Evolutionary conservation across 2,113 vertebrate genomes (phyloP).

Genomic region (Esox niger): DNA sequence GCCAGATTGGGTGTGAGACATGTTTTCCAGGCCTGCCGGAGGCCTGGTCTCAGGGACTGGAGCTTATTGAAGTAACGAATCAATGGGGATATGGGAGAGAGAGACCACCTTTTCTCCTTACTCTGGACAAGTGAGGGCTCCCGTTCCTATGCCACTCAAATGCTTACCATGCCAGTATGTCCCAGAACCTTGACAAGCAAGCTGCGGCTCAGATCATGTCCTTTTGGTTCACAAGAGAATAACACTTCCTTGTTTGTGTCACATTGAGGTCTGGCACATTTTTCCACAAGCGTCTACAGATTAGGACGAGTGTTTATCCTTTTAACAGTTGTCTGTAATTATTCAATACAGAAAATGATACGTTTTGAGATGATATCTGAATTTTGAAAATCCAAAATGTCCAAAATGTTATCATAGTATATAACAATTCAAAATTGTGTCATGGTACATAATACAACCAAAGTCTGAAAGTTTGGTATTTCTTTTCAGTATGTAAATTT

Average conservation of each 20-base stretch:
- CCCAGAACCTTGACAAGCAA: background rate
- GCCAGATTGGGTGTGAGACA: constrained; percentile 19
- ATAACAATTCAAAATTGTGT: too few relatives aligned
- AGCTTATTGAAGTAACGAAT: constrained; percentile 28
- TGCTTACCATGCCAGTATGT: background rate
- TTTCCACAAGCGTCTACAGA: constrained; percentile 26
- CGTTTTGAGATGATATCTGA: too few relatives aligned
- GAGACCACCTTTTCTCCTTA: constrained; percentile 9
- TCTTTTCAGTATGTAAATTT: constrained; percentile 41
- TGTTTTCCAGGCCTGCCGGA: constrained; percentile 28
- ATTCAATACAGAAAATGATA: constrained; percentile 24
- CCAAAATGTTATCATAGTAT: constrained; percentile 43
- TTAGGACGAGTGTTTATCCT: constrained; percentile 42
- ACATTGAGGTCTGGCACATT: constrained; percentile 10
- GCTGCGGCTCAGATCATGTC: background rate
- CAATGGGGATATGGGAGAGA: background rate
- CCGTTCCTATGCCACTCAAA: background rate
- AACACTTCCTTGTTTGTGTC: background rate
- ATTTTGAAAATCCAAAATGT: constrained; percentile 40
- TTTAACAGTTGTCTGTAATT: constrained; percentile 38
- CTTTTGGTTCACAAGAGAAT: constrained; percentile 11
- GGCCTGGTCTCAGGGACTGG: constrained; percentile 29
- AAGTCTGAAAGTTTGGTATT: constrained; percentile 37
- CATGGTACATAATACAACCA: too few relatives aligned
- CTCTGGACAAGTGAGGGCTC: background rate